These are phyloP conservation scores for Sebastolobus alascanus DNA, from an alignment of 2,797 vertebrate species.

Conservation along the genomic window DNA sequence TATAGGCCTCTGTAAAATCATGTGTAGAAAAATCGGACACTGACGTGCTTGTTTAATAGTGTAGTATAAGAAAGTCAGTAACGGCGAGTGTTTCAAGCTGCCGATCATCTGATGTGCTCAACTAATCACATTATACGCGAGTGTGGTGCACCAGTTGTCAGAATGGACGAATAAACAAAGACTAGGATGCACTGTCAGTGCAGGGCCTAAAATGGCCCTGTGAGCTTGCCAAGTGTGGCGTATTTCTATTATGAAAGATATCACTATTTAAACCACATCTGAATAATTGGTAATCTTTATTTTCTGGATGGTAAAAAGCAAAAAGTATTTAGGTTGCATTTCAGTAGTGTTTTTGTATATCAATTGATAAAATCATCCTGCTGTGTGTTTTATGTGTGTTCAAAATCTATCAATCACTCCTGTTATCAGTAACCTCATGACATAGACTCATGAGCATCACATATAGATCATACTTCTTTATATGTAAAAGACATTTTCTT, in stretches of 20 bases:
- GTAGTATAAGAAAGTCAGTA: constrained; percentile 1
- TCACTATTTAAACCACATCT: constrained; percentile 17
- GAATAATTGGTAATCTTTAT: not conserved
- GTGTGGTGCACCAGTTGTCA: constrained; percentile 67
- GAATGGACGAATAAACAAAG: constrained; percentile 83
- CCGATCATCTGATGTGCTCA: constrained; percentile 32
- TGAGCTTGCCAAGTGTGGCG: constrained; percentile 85
- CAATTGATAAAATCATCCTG: constrained; percentile 32
- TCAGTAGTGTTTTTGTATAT: constrained; percentile 16
- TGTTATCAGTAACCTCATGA: constrained; percentile 19
- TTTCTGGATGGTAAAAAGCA: not conserved
- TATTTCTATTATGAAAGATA: constrained; percentile 81
- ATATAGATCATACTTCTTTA: not conserved
- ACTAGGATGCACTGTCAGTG: constrained; percentile 81
- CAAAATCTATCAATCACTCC: not conserved
- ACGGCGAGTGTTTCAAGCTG: constrained; percentile 7
- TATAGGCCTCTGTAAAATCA: constrained; percentile 78
- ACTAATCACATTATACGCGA: constrained; percentile 39
- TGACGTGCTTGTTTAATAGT: constrained; percentile 27
- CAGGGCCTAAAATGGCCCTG: constrained; percentile 87
- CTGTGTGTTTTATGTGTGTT: constrained; percentile 5
- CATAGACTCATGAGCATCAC: constrained; percentile 8
- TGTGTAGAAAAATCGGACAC: constrained; percentile 44
- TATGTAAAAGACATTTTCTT: constrained; percentile 11
- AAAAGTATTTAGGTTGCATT: not conserved